Evolutionary conservation across 1,140 invertebrate genomes (phyloP).

Genomic region (Drosophila obscura): DNA sequence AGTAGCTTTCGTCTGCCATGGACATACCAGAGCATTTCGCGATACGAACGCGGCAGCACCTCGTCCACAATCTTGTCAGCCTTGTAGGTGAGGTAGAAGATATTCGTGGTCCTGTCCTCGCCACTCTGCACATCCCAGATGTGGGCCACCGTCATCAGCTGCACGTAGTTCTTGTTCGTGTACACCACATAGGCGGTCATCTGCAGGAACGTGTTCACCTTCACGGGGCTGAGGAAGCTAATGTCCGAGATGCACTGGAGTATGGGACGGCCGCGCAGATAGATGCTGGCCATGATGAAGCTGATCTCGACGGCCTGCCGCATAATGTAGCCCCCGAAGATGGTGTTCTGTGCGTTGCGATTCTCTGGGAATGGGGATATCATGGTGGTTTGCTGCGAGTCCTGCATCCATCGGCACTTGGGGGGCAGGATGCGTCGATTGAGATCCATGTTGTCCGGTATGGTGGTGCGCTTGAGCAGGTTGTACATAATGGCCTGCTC

Average conservation of each 20-base stretch:
- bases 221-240: slow-evolving; percentile 88
- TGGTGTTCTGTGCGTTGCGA: slow-evolving; percentile 91
- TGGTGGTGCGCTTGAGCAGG: slow-evolving; percentile 87
- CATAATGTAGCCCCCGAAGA: slow-evolving; percentile 94
- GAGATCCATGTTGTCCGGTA: slow-evolving; percentile 84
- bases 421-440: slow-evolving; percentile 85
- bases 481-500: slow-evolving; percentile 89
- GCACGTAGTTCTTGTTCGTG: slow-evolving; percentile 87
- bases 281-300: slow-evolving; percentile 87
- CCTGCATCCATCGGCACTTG: slow-evolving; percentile 88
- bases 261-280: slow-evolving; percentile 86
- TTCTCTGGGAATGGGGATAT: slow-evolving; percentile 73
- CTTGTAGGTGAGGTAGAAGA: slow-evolving; percentile 90
- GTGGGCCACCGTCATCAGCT: slow-evolving; percentile 89
- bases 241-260: slow-evolving; percentile 89
- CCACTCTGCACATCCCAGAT: slow-evolving; percentile 86
- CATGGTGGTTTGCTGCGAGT: slow-evolving; percentile 53
- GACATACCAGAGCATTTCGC: slow-evolving; percentile 90
- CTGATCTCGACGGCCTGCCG: slow-evolving; percentile 90
- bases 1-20: slow-evolving; percentile 88
- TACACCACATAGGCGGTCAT: slow-evolving; percentile 89
- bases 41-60: slow-evolving; percentile 89
- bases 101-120: slow-evolving; percentile 87
- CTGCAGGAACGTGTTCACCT: slow-evolving; percentile 89
- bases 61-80: slow-evolving; percentile 85